Conservation (phyloP, 2,888 invertebrate species). For the Gortyna flavago region DNA sequence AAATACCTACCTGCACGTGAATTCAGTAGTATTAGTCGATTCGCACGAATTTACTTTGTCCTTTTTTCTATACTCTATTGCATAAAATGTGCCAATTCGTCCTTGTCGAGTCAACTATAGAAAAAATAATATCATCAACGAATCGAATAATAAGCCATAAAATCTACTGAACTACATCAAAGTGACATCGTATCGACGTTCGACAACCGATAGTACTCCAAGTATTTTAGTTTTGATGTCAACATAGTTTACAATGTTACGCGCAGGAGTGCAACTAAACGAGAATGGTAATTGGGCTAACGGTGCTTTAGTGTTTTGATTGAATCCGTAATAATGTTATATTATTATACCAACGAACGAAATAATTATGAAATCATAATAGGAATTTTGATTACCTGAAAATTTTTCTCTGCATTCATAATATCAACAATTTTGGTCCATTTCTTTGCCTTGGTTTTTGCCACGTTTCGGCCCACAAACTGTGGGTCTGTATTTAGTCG, state of each 20-base stretch:
- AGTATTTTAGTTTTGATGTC: conserved; percentile 74
- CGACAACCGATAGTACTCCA: conserved; percentile 67
- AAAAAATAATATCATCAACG: too few relatives aligned
- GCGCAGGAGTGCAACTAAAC: conserved; percentile 73
- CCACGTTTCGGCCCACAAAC: rapidly evolving
- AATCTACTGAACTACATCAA: conserved; percentile 35
- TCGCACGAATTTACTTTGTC: too few relatives aligned
- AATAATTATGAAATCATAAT: neutral
- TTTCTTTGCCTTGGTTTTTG: neutral
- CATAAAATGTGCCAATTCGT: too few relatives aligned
- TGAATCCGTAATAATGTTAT: conserved; percentile 44
- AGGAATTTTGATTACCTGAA: neutral
- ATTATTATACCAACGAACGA: neutral
- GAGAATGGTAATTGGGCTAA: conserved; percentile 84
- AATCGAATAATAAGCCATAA: neutral
- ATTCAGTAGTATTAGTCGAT: neutral
- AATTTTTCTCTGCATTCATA: neutral
- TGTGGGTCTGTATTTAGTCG: neutral
- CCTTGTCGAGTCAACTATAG: too few relatives aligned
- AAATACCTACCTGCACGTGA: neutral
- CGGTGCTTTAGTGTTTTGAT: conserved; percentile 73
- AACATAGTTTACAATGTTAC: conserved; percentile 71
- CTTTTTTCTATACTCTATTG: neutral
- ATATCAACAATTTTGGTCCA: neutral
- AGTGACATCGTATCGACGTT: conserved; percentile 60